Evolutionary conservation across 2,113 vertebrate genomes (phyloP).

Genomic region (Recurvirostra avosetta): DNA sequence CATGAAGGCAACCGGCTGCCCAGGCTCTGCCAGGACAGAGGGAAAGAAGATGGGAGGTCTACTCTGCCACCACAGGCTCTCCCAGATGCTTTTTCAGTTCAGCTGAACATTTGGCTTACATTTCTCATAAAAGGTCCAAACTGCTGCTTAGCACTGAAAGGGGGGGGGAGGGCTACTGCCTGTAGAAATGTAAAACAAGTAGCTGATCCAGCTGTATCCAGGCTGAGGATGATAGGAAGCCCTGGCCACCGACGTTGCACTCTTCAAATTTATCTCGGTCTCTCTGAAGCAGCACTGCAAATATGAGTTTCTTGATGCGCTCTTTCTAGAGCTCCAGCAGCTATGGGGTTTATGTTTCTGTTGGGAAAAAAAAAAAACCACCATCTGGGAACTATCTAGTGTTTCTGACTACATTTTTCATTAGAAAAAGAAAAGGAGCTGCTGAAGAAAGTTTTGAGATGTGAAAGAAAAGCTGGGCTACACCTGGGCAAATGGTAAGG

Average conservation of each 20-base stretch:
- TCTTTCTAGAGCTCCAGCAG: not conserved
- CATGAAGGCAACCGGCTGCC: not conserved
- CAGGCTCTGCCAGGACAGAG: not conserved
- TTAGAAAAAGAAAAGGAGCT: not conserved
- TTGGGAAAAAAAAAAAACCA: not conserved
- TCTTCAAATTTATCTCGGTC: not conserved
- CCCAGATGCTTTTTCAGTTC: not conserved
- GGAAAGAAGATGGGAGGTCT: not conserved
- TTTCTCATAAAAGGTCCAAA: not conserved
- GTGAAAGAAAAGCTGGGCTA: not conserved
- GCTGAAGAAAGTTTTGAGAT: not conserved
- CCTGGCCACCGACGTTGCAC: rapidly evolving
- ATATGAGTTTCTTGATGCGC: not conserved
- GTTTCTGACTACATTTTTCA: not conserved
- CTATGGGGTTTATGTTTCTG: not conserved
- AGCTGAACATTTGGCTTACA: not conserved
- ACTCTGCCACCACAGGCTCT: not conserved
- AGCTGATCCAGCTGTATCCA: not conserved
- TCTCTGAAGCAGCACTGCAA: not conserved
- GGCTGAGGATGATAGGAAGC: not conserved
- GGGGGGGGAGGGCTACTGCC: not conserved
- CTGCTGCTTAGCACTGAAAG: not conserved
- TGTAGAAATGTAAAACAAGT: not conserved
- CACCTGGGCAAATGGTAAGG: not conserved
- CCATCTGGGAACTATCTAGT: not conserved